phyloP scores from a whole-genome alignment of 1,140 invertebrate species.

The Heterodera schachtii region DNA sequence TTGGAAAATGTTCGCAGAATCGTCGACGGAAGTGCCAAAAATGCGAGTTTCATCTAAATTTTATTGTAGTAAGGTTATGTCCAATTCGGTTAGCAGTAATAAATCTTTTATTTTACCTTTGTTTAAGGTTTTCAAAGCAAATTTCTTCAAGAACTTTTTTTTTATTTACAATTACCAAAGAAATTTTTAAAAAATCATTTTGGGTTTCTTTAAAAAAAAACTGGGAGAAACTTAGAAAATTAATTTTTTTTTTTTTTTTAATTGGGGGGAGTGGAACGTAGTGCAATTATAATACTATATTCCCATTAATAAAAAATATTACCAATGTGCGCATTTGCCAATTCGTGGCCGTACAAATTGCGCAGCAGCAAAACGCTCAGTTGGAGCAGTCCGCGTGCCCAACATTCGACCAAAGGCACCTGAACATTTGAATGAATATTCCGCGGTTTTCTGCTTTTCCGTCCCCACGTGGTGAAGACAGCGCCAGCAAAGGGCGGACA shows the following conservation, averaged over 20 bases:
- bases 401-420: constrained; percentile 61
- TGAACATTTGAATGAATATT: constrained; percentile 34
- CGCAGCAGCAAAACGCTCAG: constrained; percentile 53
- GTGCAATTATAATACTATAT: too few species aligned
- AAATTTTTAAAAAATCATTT: too few species aligned
- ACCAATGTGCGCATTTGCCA: constrained; percentile 50
- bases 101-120: too few species aligned
- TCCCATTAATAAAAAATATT: too few species aligned
- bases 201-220: too few species aligned
- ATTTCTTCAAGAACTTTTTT: too few species aligned
- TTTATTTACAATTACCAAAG: too few species aligned
- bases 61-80: background rate
- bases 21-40: constrained; percentile 21
- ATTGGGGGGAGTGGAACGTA: constrained; percentile 1
- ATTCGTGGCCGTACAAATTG: constrained; percentile 53
- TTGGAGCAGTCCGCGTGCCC: constrained; percentile 56
- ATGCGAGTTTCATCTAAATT: constrained; percentile 15
- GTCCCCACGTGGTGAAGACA: constrained; percentile 57
- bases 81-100: too few species aligned
- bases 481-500: constrained; percentile 42
- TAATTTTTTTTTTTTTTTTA: background rate
- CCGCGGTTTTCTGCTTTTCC: background rate
- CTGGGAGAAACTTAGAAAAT: too few species aligned
- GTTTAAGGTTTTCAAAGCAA: too few species aligned
- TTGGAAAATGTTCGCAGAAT: background rate